phyloP scores from a whole-genome alignment of 2,113 vertebrate genomes.

The Gymnocephalus cernua region DNA sequence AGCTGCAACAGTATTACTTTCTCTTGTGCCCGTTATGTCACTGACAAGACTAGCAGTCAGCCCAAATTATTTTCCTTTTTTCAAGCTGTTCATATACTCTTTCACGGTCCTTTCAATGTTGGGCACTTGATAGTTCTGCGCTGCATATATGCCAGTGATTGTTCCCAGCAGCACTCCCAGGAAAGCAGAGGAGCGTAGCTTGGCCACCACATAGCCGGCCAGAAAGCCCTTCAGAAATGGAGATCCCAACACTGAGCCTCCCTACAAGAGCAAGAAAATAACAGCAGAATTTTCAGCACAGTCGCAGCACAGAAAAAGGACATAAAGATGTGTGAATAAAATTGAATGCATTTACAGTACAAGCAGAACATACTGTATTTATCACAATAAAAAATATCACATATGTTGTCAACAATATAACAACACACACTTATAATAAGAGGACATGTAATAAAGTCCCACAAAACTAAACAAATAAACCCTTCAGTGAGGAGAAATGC shows the following conservation, averaged over 20 bases:
- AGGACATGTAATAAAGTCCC: not conserved
- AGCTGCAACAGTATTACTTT: slow-evolving; percentile 1
- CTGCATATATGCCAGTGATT: slow-evolving; percentile 91
- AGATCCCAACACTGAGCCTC: slow-evolving; percentile 89
- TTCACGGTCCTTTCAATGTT: slow-evolving; percentile 91
- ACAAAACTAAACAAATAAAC: not conserved
- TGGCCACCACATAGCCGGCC: slow-evolving; percentile 94
- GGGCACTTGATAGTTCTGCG: slow-evolving; percentile 91
- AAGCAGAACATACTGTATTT: not conserved
- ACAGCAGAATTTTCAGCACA: not conserved
- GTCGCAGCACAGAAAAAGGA: not conserved
- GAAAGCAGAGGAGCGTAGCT: slow-evolving; percentile 92
- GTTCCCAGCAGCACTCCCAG: slow-evolving; percentile 91
- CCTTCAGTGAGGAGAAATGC: not conserved
- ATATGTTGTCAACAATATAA: not conserved
- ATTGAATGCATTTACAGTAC: not conserved
- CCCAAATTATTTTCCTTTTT: slow-evolving; percentile 86
- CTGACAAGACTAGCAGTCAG: not conserved
- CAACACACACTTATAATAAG: not conserved
- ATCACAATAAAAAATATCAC: not conserved
- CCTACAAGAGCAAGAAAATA: slow-evolving; percentile 74
- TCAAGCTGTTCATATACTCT: slow-evolving; percentile 86
- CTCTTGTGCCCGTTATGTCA: not conserved
- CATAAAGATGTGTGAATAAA: not conserved
- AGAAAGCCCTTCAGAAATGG: slow-evolving; percentile 96